Evolutionary conservation across 2,888 invertebrate genomes (phyloP).

Genomic region (Cheilosia scutellata): DNA sequence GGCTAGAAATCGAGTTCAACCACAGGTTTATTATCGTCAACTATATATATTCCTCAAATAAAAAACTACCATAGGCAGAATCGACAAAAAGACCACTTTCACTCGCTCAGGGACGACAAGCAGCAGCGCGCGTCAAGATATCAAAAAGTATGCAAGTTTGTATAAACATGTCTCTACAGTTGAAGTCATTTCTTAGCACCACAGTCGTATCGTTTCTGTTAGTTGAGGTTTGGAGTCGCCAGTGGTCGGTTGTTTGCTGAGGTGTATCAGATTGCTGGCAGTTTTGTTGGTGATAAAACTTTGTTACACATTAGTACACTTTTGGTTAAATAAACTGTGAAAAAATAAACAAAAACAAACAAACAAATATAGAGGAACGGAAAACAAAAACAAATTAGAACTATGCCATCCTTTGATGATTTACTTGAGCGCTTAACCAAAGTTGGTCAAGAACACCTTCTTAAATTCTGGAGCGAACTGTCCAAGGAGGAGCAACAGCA

Average conservation of each 20-base stretch:
- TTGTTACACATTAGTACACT: constrained; percentile 7
- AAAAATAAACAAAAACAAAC: constrained; percentile 28
- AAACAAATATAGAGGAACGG: neutral
- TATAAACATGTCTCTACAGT: constrained; percentile 61
- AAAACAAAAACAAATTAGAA: constrained; percentile 18
- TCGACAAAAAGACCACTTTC: constrained; percentile 70
- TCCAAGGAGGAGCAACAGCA: constrained; percentile 86
- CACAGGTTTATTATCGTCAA: constrained; percentile 31
- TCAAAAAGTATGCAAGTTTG: constrained; percentile 63
- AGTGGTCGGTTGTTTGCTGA: constrained; percentile 63
- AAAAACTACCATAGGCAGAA: constrained; percentile 34
- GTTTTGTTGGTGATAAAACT: constrained; percentile 5
- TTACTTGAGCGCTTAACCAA: constrained; percentile 85
- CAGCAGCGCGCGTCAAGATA: constrained; percentile 60
- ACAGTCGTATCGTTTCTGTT: constrained; percentile 42
- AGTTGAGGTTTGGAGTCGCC: constrained; percentile 58
- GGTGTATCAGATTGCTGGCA: constrained; percentile 20
- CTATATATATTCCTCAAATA: constrained; percentile 48
- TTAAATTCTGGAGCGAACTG: constrained; percentile 92
- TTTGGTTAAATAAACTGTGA: constrained; percentile 27
- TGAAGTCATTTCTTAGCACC: constrained; percentile 60
- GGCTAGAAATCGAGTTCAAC: constrained; percentile 31
- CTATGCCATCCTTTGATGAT: constrained; percentile 86
- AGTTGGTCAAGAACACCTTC: constrained; percentile 92
- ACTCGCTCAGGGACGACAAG: constrained; percentile 73